Conservation (phyloP, 2,888 invertebrate species). For the Agrotis ipsilon region DNA sequence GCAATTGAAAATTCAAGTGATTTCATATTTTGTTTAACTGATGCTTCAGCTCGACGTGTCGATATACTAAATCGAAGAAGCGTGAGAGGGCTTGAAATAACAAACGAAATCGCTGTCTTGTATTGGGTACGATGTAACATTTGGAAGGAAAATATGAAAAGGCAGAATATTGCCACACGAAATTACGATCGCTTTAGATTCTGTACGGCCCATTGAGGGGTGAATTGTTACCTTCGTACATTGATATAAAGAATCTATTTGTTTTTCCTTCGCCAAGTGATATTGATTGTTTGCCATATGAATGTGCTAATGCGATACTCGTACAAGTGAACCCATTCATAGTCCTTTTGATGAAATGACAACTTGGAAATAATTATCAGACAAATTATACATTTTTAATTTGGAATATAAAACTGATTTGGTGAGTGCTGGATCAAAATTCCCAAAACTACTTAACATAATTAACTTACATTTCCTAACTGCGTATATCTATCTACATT, state of each 20-base stretch:
- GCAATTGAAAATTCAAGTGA: slow-evolving; percentile 71
- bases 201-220: slow-evolving; percentile 87
- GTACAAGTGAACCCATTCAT: slow-evolving; percentile 64
- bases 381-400: background rate
- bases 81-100: slow-evolving; percentile 87
- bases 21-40: slow-evolving; percentile 83
- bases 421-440: background rate
- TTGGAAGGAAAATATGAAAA: slow-evolving; percentile 89
- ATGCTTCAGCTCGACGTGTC: slow-evolving; percentile 84
- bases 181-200: slow-evolving; percentile 90
- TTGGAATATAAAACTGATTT: background rate
- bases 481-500: slow-evolving; percentile 21
- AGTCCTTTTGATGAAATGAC: slow-evolving; percentile 54
- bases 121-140: slow-evolving; percentile 87
- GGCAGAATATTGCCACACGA: slow-evolving; percentile 89
- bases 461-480: slow-evolving; percentile 10
- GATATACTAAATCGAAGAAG: slow-evolving; percentile 86
- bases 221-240: slow-evolving; percentile 89
- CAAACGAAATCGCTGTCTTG: slow-evolving; percentile 88
- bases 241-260: slow-evolving; percentile 89
- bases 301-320: slow-evolving; percentile 68
- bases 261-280: slow-evolving; percentile 81
- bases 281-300: slow-evolving; percentile 76
- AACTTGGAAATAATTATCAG: slow-evolving; percentile 33
- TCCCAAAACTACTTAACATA: background rate